These are phyloP conservation scores for Cyclargus thomasi DNA, from an alignment of 1,140 invertebrate species.

Conservation along the genomic window DNA sequence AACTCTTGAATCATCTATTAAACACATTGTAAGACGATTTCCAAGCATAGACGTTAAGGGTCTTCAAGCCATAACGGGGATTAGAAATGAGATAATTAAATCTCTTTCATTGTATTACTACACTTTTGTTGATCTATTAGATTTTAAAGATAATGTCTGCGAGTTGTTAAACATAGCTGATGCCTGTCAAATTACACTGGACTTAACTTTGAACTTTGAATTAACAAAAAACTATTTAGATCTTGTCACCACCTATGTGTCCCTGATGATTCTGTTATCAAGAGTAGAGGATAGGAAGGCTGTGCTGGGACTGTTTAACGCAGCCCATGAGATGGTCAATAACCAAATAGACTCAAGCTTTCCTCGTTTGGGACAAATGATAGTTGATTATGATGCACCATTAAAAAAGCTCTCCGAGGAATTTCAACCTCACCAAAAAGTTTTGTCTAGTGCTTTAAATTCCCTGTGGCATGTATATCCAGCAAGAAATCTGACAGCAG, in stretches of 20 bases:
- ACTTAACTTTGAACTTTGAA: slow-evolving; percentile 97
- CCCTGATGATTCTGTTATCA: slow-evolving; percentile 96
- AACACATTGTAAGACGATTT: slow-evolving; percentile 95
- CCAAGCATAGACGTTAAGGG: slow-evolving; percentile 96
- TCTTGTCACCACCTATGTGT: slow-evolving; percentile 94
- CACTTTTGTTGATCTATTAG: slow-evolving; percentile 99
- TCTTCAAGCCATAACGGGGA: slow-evolving; percentile 87
- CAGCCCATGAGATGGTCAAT: slow-evolving; percentile 97
- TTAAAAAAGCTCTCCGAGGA: slow-evolving; percentile 97
- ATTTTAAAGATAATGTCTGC: slow-evolving; percentile 98
- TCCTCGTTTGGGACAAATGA: slow-evolving; percentile 96
- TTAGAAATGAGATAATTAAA: slow-evolving; percentile 96
- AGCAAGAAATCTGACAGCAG: slow-evolving; percentile 92
- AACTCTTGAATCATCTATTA: slow-evolving; percentile 95
- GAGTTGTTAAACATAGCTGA: slow-evolving; percentile 98
- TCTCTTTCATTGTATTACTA: slow-evolving; percentile 98
- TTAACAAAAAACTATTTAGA: slow-evolving; percentile 97
- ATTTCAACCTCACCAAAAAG: slow-evolving; percentile 95
- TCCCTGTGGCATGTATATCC: slow-evolving; percentile 93
- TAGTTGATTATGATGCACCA: slow-evolving; percentile 97
- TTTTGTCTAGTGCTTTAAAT: slow-evolving; percentile 88
- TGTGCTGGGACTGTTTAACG: slow-evolving; percentile 97
- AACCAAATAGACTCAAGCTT: slow-evolving; percentile 94
- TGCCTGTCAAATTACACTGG: slow-evolving; percentile 94
- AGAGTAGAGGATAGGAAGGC: slow-evolving; percentile 98